Conservation (phyloP, 2,797 vertebrate species). For the Labroides dimidiatus region DNA sequence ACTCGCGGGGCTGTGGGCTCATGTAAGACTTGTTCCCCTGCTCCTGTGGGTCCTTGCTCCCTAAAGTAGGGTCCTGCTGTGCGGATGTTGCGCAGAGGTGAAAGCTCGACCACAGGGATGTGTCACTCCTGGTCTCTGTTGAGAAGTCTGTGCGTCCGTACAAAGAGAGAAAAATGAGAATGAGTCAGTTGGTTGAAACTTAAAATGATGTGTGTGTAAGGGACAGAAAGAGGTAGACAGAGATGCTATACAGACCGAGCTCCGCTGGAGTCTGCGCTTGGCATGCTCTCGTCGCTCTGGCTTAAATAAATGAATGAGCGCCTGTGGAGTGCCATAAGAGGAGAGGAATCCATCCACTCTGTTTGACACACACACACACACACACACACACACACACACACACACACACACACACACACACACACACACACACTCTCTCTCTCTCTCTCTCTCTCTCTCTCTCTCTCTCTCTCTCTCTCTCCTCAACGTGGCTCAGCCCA, state of each 20-base stretch:
- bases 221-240: background rate
- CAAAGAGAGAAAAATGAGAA: conserved; percentile 10
- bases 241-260: conserved; percentile 57
- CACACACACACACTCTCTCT: too few species aligned
- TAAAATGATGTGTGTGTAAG: conserved; percentile 1
- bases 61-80: conserved; percentile 13
- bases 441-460: too few species aligned
- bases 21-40: conserved; percentile 17
- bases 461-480: conserved; percentile 5
- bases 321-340: conserved; percentile 69
- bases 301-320: conserved; percentile 67
- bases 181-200: background rate
- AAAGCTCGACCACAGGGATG: conserved; percentile 15
- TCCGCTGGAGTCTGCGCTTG: conserved; percentile 61
- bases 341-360: conserved; percentile 58
- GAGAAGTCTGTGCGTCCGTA: conserved; percentile 46
- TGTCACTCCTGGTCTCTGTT: conserved; percentile 51
- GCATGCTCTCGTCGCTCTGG: conserved; percentile 64
- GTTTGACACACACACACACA: conserved; percentile 25
- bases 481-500: background rate
- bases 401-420: too few species aligned
- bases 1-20: conserved; percentile 59
- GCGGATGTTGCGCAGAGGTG: conserved; percentile 40
- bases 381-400: too few species aligned
- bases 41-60: conserved; percentile 13